Evolutionary conservation across 2,888 invertebrate genomes (phyloP), one percentile per base, ranked within the genome.

Genomic region (Rhagophthalmus giganteus): DNA sequence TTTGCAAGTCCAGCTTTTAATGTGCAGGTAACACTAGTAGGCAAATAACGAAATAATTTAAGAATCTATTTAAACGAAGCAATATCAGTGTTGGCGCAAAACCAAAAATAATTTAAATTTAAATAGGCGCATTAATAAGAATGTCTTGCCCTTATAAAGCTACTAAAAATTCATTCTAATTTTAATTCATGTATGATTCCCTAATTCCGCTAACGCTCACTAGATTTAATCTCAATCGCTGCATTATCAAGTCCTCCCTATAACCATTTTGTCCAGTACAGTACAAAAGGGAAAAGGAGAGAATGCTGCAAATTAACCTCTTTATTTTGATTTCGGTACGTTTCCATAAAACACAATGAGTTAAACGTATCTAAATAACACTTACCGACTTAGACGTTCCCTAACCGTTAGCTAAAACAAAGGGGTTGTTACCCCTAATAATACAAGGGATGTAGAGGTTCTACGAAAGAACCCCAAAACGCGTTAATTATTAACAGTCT

Each of bases 401-500:
- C 58, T 27, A 54, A 39, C 51, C 41, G 44, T 31, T 44, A 35
- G 45, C 26, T 54, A 55, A 57, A 61, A 60, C 58, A 61, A 59
- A 61, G 58, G 61, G 53, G 58, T 58, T 52, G 54, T 58, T 51
- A 58, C 58, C 61, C 61, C 57, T 47, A 52, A 35, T 46, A 45
- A 31, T 46, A 31, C 45, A 39, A 38, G 44, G 45, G 51, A 40
- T 52, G 45, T 46, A 46, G 14, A 26, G 31, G 35, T 32, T 31
- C 47, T 25, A 26, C 25, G 35, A 27, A 39, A 39, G 35, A 32
- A 30, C 30, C 49, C 47, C 44, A 34, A 53, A 50, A 51, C 54
- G 57, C 66, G 64, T 67, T 64, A 67, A 68, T 68, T 67, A 67
- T 67, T 67, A 66, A 67, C 66, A 64, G 64, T 56, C 65, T 62